Evolutionary conservation across 1,140 invertebrate species (phyloP).

Genomic region (Drosophila burlai): DNA sequence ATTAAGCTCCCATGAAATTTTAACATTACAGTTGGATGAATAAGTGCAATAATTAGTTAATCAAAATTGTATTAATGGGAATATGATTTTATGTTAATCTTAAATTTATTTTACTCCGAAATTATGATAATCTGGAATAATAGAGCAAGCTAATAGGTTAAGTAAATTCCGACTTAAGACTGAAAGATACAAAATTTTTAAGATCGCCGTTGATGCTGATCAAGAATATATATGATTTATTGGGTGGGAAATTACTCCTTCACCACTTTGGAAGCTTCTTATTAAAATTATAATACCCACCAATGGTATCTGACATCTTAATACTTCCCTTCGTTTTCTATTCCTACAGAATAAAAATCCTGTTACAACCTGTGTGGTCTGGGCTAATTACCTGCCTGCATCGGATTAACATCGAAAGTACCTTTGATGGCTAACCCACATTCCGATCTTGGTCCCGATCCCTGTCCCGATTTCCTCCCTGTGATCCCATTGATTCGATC

Average conservation of each 20-base stretch:
- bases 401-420: slow-evolving; percentile 64
- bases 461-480: slow-evolving; percentile 38
- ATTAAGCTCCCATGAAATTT: background rate
- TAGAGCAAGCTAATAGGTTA: background rate
- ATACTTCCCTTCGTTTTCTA: background rate
- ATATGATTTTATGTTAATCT: background rate
- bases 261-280: too few relatives aligned
- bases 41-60: too few relatives aligned
- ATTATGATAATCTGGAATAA: background rate
- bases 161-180: background rate
- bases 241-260: too few relatives aligned
- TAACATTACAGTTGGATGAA: background rate
- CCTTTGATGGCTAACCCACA: slow-evolving; percentile 69
- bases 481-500: slow-evolving; percentile 78
- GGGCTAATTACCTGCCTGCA: slow-evolving; percentile 58
- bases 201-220: too few relatives aligned
- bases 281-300: too few relatives aligned
- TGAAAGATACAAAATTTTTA: background rate
- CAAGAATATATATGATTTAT: too few relatives aligned
- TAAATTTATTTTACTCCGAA: background rate
- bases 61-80: background rate
- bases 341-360: background rate
- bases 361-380: slow-evolving; percentile 59
- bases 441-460: slow-evolving; percentile 16
- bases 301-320: background rate